Evolutionary conservation across 2,797 vertebrate species (phyloP).

Genomic region (Chelmon rostratus): DNA sequence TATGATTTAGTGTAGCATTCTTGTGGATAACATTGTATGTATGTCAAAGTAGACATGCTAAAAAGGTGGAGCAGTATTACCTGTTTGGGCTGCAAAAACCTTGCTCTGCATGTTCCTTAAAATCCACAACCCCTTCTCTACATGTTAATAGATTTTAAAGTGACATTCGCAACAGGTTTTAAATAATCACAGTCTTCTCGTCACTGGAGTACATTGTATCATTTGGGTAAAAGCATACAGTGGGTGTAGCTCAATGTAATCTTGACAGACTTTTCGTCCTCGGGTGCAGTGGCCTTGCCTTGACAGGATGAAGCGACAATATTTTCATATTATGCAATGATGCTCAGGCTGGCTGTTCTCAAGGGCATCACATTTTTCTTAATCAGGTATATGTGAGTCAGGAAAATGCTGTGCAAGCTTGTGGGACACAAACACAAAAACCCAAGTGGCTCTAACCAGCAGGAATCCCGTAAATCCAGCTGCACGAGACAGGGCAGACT

Average conservation of each 20-base stretch:
- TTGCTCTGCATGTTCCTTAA: neutral
- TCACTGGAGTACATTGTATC: neutral
- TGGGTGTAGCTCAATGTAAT: conserved; percentile 24
- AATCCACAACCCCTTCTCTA: neutral
- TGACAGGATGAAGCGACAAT: conserved; percentile 26
- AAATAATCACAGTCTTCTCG: neutral
- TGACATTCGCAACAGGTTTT: neutral
- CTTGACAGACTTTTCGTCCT: conserved; percentile 29
- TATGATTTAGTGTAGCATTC: neutral
- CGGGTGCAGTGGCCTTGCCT: conserved; percentile 7
- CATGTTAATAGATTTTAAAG: conserved; percentile 3
- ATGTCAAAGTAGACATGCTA: neutral
- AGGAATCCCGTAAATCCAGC: conserved; percentile 59
- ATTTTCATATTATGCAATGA: conserved; percentile 41
- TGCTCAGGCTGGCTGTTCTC: conserved; percentile 11
- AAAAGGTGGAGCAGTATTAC: conserved; percentile 8
- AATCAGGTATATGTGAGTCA: conserved; percentile 20
- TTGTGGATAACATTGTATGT: neutral
- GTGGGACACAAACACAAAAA: conserved; percentile 28
- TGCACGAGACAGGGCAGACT: conserved; percentile 63
- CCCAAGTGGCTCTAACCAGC: conserved; percentile 46
- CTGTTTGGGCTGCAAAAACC: neutral
- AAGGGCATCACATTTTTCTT: conserved; percentile 38
- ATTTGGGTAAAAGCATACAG: conserved; percentile 4
- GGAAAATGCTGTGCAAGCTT: conserved; percentile 13